Base-by-base conservation (phyloP, 2,797 vertebrate species). In the Erethizon dorsatum region DNA sequence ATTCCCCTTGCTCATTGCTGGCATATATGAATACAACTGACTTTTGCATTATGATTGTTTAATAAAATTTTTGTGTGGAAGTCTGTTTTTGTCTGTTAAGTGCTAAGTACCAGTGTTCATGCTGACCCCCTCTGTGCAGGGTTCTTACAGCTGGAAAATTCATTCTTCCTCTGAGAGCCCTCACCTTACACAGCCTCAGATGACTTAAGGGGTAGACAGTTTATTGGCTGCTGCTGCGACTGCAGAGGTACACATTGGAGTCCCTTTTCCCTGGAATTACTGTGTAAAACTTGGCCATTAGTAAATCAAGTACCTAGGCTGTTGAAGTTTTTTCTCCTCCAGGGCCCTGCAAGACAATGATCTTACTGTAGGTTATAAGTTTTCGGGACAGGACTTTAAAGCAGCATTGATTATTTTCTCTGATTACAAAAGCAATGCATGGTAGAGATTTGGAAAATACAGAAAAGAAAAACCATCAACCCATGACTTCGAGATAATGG, bases 161-260 rank as follows among this genome's bases (percentile, higher is more conserved):
- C 69, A 83, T 95, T 97, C 96, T 92, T 97, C 89, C 93, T 97
- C 89, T 82, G 92, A 97, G 97, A 90, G 50, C 67, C 65, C 75
- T 96, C 90, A 92, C 94, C 93, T 96, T 97, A 63, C 8, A 80
- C 91, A 78, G 95, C 93, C 91, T 96, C 97, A 86, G 90, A 97
- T 87, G 96, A 73, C 88, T 93, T 94, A 92, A 96, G 79, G 86
- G 82, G 84, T 84, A 91, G 89, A 94, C 90, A 47, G 94, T 63
- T 91, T 73, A 67, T 65, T 92, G 85, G 26, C 52, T 80, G 80
- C 96, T 54, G 47, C 18, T 37, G 15, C 71, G 85, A 90, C 61
- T 17, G 45, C 65, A 67, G 50, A 73, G 87, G 61, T 87, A 89
- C 79, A 17, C 33, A 13, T 97, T 93, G 78, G 88, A 85, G 63